phyloP scores from a whole-genome alignment of 2,113 vertebrate genomes.

The Pelodiscus sinensis region DNA sequence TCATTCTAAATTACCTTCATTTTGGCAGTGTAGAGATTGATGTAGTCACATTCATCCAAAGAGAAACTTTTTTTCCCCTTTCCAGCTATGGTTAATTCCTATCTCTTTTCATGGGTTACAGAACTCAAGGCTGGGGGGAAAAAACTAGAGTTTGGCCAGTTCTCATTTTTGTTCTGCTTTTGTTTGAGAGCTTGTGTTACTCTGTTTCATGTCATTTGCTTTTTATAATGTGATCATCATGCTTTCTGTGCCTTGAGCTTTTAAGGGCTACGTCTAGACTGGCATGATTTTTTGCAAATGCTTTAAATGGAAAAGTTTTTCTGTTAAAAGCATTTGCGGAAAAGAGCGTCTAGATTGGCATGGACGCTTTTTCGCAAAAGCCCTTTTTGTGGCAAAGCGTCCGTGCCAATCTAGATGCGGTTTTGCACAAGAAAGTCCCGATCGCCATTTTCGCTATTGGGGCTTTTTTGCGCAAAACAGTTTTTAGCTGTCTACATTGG shows the following conservation, averaged over 20 bases:
- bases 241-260: neutral
- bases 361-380: too few species aligned
- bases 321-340: too few species aligned
- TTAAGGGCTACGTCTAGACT: too few species aligned
- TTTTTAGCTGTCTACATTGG: too few species aligned
- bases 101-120: conserved; percentile 26
- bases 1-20: neutral
- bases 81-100: conserved; percentile 29
- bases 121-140: neutral
- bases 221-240: neutral
- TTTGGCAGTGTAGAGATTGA: conserved; percentile 33
- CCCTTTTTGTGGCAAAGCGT: too few species aligned
- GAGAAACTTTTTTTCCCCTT: neutral
- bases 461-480: too few species aligned
- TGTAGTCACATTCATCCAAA: conserved; percentile 23
- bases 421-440: too few species aligned
- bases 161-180: conserved; percentile 32
- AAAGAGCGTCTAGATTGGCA: too few species aligned
- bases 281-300: too few species aligned
- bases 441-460: too few species aligned
- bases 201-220: neutral
- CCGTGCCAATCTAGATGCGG: too few species aligned
- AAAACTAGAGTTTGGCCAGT: neutral
- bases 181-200: neutral
- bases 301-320: too few species aligned